phyloP scores from a whole-genome alignment of 2,113 vertebrate species.

The Pteropus alecto region DNA sequence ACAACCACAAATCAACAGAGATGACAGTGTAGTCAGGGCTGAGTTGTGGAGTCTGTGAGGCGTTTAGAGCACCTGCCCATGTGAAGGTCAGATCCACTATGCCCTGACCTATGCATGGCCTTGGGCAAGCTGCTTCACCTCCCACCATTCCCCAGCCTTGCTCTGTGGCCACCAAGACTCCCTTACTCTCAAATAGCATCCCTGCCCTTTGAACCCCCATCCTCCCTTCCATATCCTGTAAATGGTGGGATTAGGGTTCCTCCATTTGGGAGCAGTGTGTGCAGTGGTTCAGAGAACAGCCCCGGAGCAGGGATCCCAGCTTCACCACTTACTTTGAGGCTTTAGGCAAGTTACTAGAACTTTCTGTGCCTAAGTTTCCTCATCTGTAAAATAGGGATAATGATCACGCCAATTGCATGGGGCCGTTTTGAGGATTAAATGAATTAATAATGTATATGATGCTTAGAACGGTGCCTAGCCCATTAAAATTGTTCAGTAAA shows the following conservation, averaged over 20 bases:
- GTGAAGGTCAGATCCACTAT: neutral
- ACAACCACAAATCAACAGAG: neutral
- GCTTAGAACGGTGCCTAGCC: neutral
- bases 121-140: neutral
- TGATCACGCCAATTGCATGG: neutral
- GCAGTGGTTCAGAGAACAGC: neutral
- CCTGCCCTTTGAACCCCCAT: no score
- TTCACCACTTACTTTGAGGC: neutral
- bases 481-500: neutral
- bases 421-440: neutral
- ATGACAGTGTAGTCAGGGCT: neutral
- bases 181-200: neutral
- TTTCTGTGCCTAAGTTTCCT: neutral
- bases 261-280: neutral
- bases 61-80: fast-evolving
- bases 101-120: neutral
- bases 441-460: neutral
- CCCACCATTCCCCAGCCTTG: neutral
- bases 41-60: neutral
- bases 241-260: neutral
- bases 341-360: neutral
- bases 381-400: neutral
- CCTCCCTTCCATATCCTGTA: neutral
- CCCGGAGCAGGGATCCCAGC: neutral
- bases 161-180: neutral